phyloP scores from a whole-genome alignment of 2,888 invertebrate species.

The Villa cingulata region DNA sequence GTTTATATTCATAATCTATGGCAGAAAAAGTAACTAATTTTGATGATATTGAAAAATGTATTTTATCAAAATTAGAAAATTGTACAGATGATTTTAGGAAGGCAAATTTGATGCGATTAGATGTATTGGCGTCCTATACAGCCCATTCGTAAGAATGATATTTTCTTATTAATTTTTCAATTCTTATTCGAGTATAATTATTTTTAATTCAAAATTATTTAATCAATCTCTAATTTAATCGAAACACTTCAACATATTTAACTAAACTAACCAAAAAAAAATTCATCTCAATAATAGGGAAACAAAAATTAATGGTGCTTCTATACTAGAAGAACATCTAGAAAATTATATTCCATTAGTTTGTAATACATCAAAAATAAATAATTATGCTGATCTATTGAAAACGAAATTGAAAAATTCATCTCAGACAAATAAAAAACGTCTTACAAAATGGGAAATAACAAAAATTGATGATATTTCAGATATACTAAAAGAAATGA shows the following conservation, averaged over 20 bases:
- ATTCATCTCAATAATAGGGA: background rate
- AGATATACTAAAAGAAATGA: constrained; percentile 2
- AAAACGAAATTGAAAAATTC: background rate
- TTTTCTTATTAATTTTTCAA: background rate
- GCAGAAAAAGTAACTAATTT: too few relatives aligned
- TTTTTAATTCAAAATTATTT: too few relatives aligned
- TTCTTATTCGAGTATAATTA: too few relatives aligned
- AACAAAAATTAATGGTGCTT: background rate
- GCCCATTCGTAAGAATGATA: background rate
- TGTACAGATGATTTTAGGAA: background rate
- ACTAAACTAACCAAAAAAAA: background rate
- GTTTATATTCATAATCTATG: too few relatives aligned
- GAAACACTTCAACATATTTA: too few relatives aligned
- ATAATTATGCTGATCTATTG: background rate
- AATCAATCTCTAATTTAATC: too few relatives aligned
- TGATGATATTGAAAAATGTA: too few relatives aligned
- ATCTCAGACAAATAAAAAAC: background rate
- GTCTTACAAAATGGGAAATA: background rate
- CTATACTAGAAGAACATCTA: constrained; percentile 2
- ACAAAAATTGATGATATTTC: background rate
- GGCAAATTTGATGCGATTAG: constrained; percentile 3
- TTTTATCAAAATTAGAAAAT: background rate
- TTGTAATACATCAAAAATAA: background rate
- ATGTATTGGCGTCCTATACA: background rate
- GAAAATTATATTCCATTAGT: background rate